A percentile compares a stretch with the other conserved stretches of the same genome.
These are phyloP conservation scores for Myanophis thanlyinensis DNA, from an alignment of 2,113 vertebrate species.

Conservation along the genomic window DNA sequence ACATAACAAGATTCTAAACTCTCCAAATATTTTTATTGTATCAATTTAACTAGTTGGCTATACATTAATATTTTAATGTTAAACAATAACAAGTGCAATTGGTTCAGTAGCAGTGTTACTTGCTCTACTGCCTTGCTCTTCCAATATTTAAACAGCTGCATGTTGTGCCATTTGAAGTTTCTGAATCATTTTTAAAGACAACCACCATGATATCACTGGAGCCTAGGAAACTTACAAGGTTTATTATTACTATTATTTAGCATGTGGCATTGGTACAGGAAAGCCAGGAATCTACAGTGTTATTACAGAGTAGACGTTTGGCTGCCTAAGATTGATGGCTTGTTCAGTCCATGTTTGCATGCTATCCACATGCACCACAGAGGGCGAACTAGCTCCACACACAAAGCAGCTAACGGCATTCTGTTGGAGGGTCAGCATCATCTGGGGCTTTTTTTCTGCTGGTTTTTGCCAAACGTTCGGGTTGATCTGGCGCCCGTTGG, in stretches of 20 bases:
- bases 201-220: background rate
- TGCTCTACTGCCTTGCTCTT: background rate
- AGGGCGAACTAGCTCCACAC: background rate
- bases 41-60: background rate
- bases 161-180: background rate
- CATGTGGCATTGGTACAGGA: background rate
- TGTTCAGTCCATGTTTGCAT: background rate
- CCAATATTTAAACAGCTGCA: background rate
- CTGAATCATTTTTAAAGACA: background rate
- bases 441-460: background rate
- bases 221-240: background rate
- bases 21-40: background rate
- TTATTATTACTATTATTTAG: background rate
- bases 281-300: background rate
- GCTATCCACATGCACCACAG: background rate
- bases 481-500: background rate
- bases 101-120: background rate
- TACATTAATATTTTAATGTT: background rate
- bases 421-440: background rate
- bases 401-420: background rate
- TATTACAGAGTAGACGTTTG: background rate
- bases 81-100: background rate
- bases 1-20: background rate
- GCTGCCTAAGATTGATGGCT: background rate
- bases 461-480: background rate